Percentiles rank a stretch among this genome's conserved stretches.
phyloP scores from a whole-genome alignment of 2,888 invertebrate species.

The Congeria kusceri region DNA sequence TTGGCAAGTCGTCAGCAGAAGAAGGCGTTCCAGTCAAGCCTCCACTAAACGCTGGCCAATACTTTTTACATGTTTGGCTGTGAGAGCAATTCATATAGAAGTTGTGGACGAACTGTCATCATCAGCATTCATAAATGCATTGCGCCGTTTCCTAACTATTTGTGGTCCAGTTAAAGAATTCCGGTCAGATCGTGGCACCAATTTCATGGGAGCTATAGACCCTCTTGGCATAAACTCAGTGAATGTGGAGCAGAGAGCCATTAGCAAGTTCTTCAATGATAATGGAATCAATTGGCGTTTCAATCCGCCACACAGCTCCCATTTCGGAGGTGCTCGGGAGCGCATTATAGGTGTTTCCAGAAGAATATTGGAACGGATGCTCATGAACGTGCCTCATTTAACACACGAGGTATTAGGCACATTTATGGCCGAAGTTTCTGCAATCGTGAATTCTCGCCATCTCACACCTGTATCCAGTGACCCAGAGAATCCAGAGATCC shows the following conservation, averaged over 20 bases:
- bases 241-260: conserved; percentile 33
- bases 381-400: conserved; percentile 6
- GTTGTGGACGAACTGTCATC: conserved; percentile 42
- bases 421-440: conserved; percentile 44
- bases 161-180: conserved; percentile 20
- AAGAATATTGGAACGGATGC: conserved; percentile 32
- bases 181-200: conserved; percentile 41
- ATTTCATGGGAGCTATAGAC: conserved; percentile 34
- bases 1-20: conserved; percentile 33
- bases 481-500: conserved; percentile 19
- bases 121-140: conserved; percentile 43
- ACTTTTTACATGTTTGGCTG: conserved; percentile 44
- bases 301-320: conserved; percentile 36
- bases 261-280: conserved; percentile 4
- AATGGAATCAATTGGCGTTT: conserved; percentile 31
- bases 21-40: conserved; percentile 30
- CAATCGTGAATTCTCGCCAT: conserved; percentile 37
- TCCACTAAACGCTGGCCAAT: conserved; percentile 45
- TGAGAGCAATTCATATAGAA: conserved; percentile 42
- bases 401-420: conserved; percentile 47
- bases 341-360: conserved; percentile 34
- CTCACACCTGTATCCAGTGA: conserved; percentile 16
- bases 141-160: conserved; percentile 29
- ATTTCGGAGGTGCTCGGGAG: conserved; percentile 27
- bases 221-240: conserved; percentile 29